Evolutionary conservation across 2,113 vertebrate genomes (phyloP), one percentile per base, ranked within the genome.

Genomic region (Oncorhynchus nerka): DNA sequence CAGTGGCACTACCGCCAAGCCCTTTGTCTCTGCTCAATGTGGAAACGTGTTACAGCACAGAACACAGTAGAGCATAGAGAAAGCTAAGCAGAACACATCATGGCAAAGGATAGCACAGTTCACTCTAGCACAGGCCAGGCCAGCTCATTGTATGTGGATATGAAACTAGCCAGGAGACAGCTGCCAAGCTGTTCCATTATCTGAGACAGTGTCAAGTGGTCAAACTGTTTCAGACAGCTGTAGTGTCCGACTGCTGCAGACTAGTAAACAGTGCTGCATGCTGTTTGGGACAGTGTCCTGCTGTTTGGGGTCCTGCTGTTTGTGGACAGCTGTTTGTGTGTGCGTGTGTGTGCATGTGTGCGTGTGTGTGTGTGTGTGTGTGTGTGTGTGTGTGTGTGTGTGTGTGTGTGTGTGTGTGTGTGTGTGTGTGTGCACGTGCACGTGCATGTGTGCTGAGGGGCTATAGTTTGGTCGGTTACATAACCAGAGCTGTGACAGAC

Each of bases 401-500:
- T 32, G 32, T 34, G 32, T 34, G 32, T 34, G 32, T 34, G 32
- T 34, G 32, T 34, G 32, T 34, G 32, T 6, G 32, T 6, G 5
- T 6, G 32, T 6, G 5, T 34, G 6, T 1, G 32, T 7, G 32
- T 34, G 34, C 7, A 6, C 39, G 30, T 5, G 1, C 5, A 24
- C 26, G 5, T 1, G 5, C 1, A 5, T 6, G 32, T 34, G 34
- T 34, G 34, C 39, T 45, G 34, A 39, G 34, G 34, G 39, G 39
- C 32, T 34, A 5, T 24, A 19, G 51, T 19, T 55, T 55, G 51
- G 13, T 55, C 5, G 76, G 70, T 92, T 92, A 89, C 80, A 78
- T 91, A 92, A 91, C 81, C 34, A 7, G n/a, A 71, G 64, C 76
- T 73, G 71, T 65, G 71, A 76, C 75, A 85, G 74, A 79, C 79